Base-by-base conservation (phyloP, 2,797 vertebrate species). In the Gadopsis bispinosus region DNA sequence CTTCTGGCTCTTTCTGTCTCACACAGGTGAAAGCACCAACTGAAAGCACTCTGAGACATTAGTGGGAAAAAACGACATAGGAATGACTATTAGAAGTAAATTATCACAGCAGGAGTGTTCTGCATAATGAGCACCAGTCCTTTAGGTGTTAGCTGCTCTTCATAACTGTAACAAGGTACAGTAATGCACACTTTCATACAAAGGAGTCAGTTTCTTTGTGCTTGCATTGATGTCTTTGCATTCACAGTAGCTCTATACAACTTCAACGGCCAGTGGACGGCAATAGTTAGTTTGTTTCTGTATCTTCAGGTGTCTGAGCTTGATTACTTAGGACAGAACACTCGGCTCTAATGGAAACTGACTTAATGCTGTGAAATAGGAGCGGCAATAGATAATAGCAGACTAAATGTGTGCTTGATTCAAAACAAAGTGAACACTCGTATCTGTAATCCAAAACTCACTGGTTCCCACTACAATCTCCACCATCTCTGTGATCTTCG, bases 1-100 rank as follows among this genome's bases (percentile, higher is more conserved):
- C 86, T 77, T 84, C 74, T 80, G 72, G 75, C 80, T 87, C 75
- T 84, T 22, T 82, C 54, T 67, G 55, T 80, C 72, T 89, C 58
- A 33, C 50, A 43, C 77, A 86, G 86, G 88, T 89, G 81, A 89
- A 83, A 83, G 69, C 61, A 20, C 16, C 39, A 64, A 60, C 77
- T 67, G 59, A 89, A 81, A 83, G 62, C 75, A 63, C 64, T 78
- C 58, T 9, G 48, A 80, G 53, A 75, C 51, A 6, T 75, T 66
- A 64, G 12, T 67, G 26, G 4, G 16, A 37, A 68, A 41, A 65
- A 64, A 48, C 22, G 66, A 72, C 58, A 70, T 22, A 58, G 45
- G 39, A 55, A 66, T 31, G 53, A 69, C 39, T 76, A 43, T 81
- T 35, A 77, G 60, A 62, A 67, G 45, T 22, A 29, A 53, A 86